Evolutionary conservation across 1,140 invertebrate species (phyloP), one percentile per base, ranked within the genome.

Genomic region (Drosophila subpulchrella): DNA sequence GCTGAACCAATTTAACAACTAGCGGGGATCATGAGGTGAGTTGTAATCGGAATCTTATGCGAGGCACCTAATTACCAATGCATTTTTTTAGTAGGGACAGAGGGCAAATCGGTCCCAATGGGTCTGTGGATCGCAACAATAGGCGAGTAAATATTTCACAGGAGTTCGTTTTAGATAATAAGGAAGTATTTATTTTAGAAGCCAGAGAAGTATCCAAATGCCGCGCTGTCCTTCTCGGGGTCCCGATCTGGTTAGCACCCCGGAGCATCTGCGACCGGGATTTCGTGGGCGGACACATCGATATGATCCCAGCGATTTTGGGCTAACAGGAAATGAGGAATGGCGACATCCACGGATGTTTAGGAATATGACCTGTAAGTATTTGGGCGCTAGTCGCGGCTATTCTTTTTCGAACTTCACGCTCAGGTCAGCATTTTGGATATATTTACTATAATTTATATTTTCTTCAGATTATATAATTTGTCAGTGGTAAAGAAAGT

Each of bases 331-430:
- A 8, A 50, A 53, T 24, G 82, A 86, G 32, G 46, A 81, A 36
- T 84, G 81, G 81, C 81, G 27, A 0, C 41, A 84, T 71, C 75
- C 82, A 24, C 48, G 56, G 10, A 61, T 81, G 44, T 86, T 73
- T 30, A 62, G 66, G 0, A 57, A 63, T 7, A 46, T 73, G 66
- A 70, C 66, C 41, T 80, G 79, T 88, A 10, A 48, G 67, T 15
- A 4, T n/a, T 24, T 42, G 6, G 30, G 30, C 5, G 6, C 6
- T 20, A 20, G 2, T 20, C 20, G 20, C 20, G 20, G 20, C 20
- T 20, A 20, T 20, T 20, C 0, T 20, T 20, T 20, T 32, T 32
- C 6, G n/a, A 32, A 32, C 6, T 32, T 7, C 0, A 32, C 30
- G 7, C 1, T 32, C 30, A 32, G 20, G 0, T 20, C 2, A 20